These are phyloP conservation scores for Bombycilla garrulus DNA, from an alignment of 2,113 vertebrate genomes.

Conservation along the genomic window DNA sequence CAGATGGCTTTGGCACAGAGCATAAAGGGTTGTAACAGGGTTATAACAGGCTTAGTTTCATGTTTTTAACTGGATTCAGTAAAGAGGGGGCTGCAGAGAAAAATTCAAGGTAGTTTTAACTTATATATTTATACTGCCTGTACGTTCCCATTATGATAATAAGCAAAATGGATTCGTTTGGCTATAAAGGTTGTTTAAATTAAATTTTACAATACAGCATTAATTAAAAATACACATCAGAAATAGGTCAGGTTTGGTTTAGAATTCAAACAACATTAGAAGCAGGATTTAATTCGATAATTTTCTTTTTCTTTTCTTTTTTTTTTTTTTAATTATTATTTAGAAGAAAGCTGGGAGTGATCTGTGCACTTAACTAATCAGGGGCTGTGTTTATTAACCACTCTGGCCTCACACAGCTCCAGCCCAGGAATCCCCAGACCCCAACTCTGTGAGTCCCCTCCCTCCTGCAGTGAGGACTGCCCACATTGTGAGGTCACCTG, in stretches of 20 bases:
- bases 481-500: accelerated
- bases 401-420: neutral
- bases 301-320: neutral
- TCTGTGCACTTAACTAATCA: neutral
- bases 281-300: neutral
- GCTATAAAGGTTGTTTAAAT: neutral
- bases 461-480: accelerated
- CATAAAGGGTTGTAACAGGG: neutral
- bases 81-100: neutral
- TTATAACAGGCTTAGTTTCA: neutral
- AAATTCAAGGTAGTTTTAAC: neutral
- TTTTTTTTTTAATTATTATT: neutral
- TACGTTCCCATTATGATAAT: neutral
- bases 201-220: neutral
- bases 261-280: neutral
- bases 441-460: accelerated
- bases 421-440: neutral
- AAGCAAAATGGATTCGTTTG: neutral
- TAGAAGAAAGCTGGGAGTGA: neutral
- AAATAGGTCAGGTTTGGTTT: neutral
- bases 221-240: neutral
- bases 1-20: neutral
- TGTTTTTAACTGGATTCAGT: neutral
- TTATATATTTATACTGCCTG: neutral
- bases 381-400: neutral